Percentiles rank a stretch among this genome's conserved stretches.
These are phyloP conservation scores for Callitettix versicolor DNA, from an alignment of 1,140 invertebrate species.

Conservation along the genomic window DNA sequence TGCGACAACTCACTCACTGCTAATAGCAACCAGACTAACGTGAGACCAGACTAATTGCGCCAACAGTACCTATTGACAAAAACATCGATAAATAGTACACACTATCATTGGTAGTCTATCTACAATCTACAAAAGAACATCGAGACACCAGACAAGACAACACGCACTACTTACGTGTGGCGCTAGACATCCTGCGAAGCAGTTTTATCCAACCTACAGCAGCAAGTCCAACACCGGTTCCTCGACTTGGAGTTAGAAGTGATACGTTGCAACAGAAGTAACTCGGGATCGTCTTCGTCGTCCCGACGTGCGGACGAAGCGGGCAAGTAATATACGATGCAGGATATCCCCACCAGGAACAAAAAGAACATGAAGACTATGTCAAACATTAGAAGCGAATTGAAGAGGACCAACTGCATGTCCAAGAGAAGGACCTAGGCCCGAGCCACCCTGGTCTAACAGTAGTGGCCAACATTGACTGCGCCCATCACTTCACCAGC, in stretches of 20 bases:
- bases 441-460: not conserved
- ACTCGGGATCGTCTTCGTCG: slow-evolving; percentile 21
- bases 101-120: too few species aligned
- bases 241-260: not conserved
- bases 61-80: too few species aligned
- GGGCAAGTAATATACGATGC: slow-evolving; percentile 66
- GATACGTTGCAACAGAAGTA: slow-evolving; percentile 1
- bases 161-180: slow-evolving; percentile 1
- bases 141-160: too few species aligned
- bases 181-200: slow-evolving; percentile 10
- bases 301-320: slow-evolving; percentile 21
- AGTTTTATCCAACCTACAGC: not conserved
- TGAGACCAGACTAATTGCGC: too few species aligned
- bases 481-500: not conserved
- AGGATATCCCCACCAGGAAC: slow-evolving; percentile 68
- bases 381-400: slow-evolving; percentile 76
- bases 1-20: too few species aligned
- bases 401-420: slow-evolving; percentile 72
- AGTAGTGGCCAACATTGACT: not conserved
- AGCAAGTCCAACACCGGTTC: not conserved
- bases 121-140: too few species aligned
- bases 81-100: too few species aligned
- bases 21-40: too few species aligned
- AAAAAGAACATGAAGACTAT: slow-evolving; percentile 75
- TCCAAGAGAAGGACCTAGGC: slow-evolving; percentile 18